Evolutionary conservation across 2,113 vertebrate genomes (phyloP).

Genomic region (Beaufortia kweichowensis): DNA sequence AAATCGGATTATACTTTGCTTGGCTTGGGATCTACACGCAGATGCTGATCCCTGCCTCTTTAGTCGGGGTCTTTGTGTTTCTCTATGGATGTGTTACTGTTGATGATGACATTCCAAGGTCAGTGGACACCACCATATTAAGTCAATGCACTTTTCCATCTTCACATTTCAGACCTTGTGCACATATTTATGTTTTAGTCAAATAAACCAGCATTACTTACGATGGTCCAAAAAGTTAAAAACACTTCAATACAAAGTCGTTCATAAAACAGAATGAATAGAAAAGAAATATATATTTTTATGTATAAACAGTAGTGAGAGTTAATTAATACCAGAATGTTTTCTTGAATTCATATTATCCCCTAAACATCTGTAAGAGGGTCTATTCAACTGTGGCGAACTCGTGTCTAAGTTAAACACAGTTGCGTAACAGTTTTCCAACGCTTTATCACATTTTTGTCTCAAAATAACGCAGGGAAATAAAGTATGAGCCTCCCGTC

Average conservation of each 20-base stretch:
- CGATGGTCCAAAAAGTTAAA: too few species aligned
- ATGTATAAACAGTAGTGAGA: too few species aligned
- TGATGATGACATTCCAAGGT: constrained; percentile 96
- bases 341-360: too few species aligned
- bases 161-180: background rate
- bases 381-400: background rate
- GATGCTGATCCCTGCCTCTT: constrained; percentile 95
- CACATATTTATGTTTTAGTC: background rate
- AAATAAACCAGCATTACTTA: too few species aligned
- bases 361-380: background rate
- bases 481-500: background rate
- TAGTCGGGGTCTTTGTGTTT: constrained; percentile 94
- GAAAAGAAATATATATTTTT: too few species aligned
- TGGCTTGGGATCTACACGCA: constrained; percentile 98
- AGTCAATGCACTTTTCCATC: background rate
- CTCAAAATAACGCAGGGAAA: background rate
- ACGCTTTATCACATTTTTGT: constrained; percentile 1
- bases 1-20: constrained; percentile 97
- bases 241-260: too few species aligned
- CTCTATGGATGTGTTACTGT: constrained; percentile 94
- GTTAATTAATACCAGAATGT: too few species aligned
- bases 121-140: background rate
- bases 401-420: background rate
- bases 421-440: background rate
- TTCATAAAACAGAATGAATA: too few species aligned